Evolutionary conservation across 2,113 vertebrate genomes (phyloP).

Genomic region (Poeciliopsis occidentalis): DNA sequence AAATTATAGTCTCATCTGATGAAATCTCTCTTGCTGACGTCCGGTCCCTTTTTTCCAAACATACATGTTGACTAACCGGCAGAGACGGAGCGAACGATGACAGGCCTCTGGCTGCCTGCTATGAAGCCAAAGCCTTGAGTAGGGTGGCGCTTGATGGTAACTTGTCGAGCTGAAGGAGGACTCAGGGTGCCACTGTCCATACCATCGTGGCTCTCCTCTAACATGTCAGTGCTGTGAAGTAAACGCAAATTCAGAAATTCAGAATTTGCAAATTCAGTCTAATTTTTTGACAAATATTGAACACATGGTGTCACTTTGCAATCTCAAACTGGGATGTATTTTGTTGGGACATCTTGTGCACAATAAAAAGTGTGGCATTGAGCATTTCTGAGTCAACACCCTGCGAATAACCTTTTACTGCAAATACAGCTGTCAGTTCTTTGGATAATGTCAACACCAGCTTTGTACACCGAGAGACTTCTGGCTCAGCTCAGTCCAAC

Average conservation of each 20-base stretch:
- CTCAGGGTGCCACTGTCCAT: constrained; percentile 96
- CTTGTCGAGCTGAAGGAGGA: constrained; percentile 89
- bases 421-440: neutral
- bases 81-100: constrained; percentile 93
- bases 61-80: constrained; percentile 81
- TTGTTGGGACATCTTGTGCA: neutral
- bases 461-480: neutral
- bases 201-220: constrained; percentile 87
- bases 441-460: neutral
- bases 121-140: constrained; percentile 93
- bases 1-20: constrained; percentile 1
- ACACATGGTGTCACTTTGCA: too few relatives aligned
- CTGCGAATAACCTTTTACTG: neutral
- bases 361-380: neutral
- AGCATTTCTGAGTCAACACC: neutral
- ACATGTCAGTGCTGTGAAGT: constrained; percentile 89
- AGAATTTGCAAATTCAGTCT: too few relatives aligned
- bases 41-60: neutral
- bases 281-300: too few relatives aligned
- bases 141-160: constrained; percentile 90
- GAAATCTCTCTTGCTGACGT: neutral
- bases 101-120: constrained; percentile 92
- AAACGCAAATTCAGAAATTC: constrained; percentile 1
- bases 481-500: neutral
- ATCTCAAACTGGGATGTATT: too few relatives aligned